Evolutionary conservation across 2,888 invertebrate species (phyloP), one percentile per base, ranked within the genome.

Genomic region (Drosophila neonasuta): DNA sequence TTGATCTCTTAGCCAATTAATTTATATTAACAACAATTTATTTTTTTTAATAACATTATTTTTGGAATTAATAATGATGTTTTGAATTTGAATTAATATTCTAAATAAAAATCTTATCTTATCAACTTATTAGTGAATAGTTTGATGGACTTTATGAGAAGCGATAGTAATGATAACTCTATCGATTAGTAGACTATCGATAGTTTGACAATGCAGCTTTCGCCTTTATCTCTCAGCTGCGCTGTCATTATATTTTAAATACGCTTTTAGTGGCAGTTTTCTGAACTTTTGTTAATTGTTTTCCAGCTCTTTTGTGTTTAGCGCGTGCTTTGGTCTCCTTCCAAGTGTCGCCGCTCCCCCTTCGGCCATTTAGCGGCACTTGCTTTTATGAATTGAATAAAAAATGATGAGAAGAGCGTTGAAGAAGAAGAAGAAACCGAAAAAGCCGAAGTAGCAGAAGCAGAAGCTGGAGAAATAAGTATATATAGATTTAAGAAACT

Each of bases 341-440:
- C 61, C 64, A 30, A 45, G 45, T 71, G 64, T 66, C 50, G 42
- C 48, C 50, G 42, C 48, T 60, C 56, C 39, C 63, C 76, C 73
- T 75, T 69, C 54, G 78, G 78, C 78, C 80, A 77, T 80, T 81
- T 83, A 80, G 81, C 81, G 81, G 81, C 81, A 82, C 74, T 85
- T 85, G 80, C 86, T 85, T 79, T 85, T 51, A 80, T 67, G 77
- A 66, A 58, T 68, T 42, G 42, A 49, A 51, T 41, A 51, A 46
- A 13, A 60, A 48, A 15, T 17, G 36, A 32, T 13, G 3, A 13
- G 15, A 10, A 32, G 49, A 15, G 13, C 30, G 29, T 24, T 24
- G 24, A 24, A 30, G n/a, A 10, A 46, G 15, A 32, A 20, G 11
- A 20, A 30, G 30, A 20, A 20, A 5, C 20, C 4, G 5, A 20